Base-by-base conservation (phyloP, 2,113 vertebrate species). In the Hippopotamus amphibius region DNA sequence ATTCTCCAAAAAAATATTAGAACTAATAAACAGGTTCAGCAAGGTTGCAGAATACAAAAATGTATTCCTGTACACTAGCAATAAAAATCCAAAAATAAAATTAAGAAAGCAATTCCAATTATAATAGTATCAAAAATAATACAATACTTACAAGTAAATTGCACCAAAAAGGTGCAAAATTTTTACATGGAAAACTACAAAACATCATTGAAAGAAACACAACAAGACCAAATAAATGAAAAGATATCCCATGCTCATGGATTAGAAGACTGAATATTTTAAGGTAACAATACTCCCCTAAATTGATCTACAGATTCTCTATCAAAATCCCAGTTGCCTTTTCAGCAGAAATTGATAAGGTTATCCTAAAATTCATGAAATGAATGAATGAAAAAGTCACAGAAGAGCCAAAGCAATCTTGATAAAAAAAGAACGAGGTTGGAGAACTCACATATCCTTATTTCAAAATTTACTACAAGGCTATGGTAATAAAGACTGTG, bases 31-130 rank as follows among this genome's bases (percentile, higher is more conserved):
- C 7, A 46, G 33, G 2, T 93, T 80, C 50, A 80, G 21, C 4
- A 84, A 74, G 13, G 4, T 88, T 90, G 19, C 26, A 83, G 46
- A 33, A 84, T 92, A 66, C 24, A 71, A 90, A 76, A 61, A 43
- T 63, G 5, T 50, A 92, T 90, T 91, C 76, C 65, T 93, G 33
- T 71, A 96, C 3, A 90, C 17, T 50, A 88, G 5, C 17, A 95
- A 90, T 71, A 33, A 92, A 14, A 84, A 43, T 69, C 55, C 14
- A 84, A 88, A 95, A 88, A 33, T 55, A 11, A 84, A 84, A 88
- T 83, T 90, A 90, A 88, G 48, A 93, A 92, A 90, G 61, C 17
- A 76, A 71, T 90, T 91, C 17, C 16, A 88, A 79, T 88, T 81
- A 63, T 84, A 79, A 66, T 4, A 69, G 28, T 24, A 86, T 89